Base-by-base conservation (phyloP, 2,113 vertebrate species). In the Pangasianodon hypophthalmus region DNA sequence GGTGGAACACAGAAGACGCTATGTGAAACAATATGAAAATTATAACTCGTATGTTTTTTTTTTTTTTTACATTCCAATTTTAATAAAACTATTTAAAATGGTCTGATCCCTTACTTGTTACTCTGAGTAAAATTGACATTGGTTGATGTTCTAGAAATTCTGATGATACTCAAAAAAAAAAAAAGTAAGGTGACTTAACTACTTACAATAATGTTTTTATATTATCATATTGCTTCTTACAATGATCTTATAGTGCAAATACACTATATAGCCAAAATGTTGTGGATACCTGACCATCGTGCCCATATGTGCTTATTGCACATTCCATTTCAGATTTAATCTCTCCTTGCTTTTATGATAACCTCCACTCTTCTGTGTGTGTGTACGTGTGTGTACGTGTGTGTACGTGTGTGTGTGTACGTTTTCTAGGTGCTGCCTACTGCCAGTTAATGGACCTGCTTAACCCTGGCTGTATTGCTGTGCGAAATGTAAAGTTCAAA, bases 391-490 rank as follows among this genome's bases (percentile, higher is more conserved):
- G 24, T 88, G 84, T 64, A n/a, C n/a, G n/a, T n/a, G n/a, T 69
- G 41, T 75, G 46, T 84, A n/a, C 75, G 8, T 52, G 0, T 67
- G 24, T 88, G 84, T 64, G 18, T 85, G 50, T 41, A 7, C 48
- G 24, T 48, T 81, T 50, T 88, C 24, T 85, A 95, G 95, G 95
- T 91, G 95, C 93, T 52, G 91, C 93, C 1, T 95, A 89, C 56
- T 96, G 95, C 88, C 95, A 94, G 92, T 84, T 95, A 89, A 94
- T 94, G 93, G 88, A 95, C 87, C 62, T 75, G 19, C 62, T 94
- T 48, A 93, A 91, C 80, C 95, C 94, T 8, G 90, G 88, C 0
- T 93, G 91, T 37, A 21, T 95, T 85, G 91, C 94, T 5, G 32
- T 95, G 50, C 88, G 92, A 29, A 86, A 32, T 11, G 94, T 95